Evolutionary conservation across 2,113 vertebrate species (phyloP).

Genomic region (Dermatemys mawii): DNA sequence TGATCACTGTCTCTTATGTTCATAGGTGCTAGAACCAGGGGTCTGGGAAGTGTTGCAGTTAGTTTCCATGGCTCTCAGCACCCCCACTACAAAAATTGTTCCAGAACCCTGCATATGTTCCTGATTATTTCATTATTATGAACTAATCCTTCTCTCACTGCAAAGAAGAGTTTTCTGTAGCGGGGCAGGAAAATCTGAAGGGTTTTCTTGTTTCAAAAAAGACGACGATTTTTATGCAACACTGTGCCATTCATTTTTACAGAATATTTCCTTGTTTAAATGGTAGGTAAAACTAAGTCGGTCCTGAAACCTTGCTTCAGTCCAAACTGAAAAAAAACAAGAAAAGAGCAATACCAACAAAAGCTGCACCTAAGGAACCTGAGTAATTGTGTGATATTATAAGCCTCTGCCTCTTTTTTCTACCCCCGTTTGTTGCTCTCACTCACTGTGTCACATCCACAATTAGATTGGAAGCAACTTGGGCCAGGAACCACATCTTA

Average conservation of each 20-base stretch:
- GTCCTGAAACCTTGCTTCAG: background rate
- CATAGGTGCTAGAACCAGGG: too few species aligned
- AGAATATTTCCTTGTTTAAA: background rate
- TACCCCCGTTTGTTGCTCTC: background rate
- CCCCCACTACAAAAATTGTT: too few species aligned
- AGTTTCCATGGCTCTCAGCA: too few species aligned
- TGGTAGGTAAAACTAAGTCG: background rate
- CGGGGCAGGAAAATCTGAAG: background rate
- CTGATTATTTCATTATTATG: background rate
- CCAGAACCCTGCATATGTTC: too few species aligned
- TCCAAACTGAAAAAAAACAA: background rate
- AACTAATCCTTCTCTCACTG: background rate
- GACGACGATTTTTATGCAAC: background rate
- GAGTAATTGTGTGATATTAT: background rate
- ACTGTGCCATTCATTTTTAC: background rate
- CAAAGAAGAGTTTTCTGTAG: background rate
- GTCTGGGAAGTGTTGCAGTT: too few species aligned
- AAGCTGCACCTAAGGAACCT: background rate
- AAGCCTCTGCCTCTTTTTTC: rapidly evolving
- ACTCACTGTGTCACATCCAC: background rate
- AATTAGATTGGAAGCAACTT: background rate
- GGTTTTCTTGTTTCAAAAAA: background rate
- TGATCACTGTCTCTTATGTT: too few species aligned
- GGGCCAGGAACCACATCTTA: rapidly evolving
- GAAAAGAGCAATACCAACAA: background rate